phyloP scores from a whole-genome alignment of 2,888 invertebrate species.

The Sericinus montela region DNA sequence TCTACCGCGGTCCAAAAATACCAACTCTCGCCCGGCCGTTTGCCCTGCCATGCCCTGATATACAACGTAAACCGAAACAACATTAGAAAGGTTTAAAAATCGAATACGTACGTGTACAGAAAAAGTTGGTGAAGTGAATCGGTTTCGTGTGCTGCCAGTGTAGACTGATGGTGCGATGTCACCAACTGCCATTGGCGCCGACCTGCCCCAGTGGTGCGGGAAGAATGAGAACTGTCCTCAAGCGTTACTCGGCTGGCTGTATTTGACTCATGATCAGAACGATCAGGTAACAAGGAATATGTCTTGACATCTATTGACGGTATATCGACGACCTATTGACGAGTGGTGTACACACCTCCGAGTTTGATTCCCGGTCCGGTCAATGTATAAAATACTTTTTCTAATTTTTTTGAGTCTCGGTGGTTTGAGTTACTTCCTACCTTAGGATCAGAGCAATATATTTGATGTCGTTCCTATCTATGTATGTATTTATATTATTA shows the following conservation, averaged over 20 bases:
- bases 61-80: constrained; percentile 29
- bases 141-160: constrained; percentile 20
- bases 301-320: not conserved
- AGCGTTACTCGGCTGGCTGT: constrained; percentile 67
- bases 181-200: constrained; percentile 64
- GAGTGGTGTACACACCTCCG: too few relatives aligned
- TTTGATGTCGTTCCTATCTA: too few relatives aligned
- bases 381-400: too few relatives aligned
- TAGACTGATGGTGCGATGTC: constrained; percentile 59
- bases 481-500: too few relatives aligned
- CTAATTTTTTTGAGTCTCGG: too few relatives aligned
- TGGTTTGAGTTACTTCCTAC: too few relatives aligned
- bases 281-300: constrained; percentile 51
- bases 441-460: too few relatives aligned
- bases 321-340: too few relatives aligned
- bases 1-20: constrained; percentile 62
- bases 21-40: constrained; percentile 43
- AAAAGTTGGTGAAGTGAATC: constrained; percentile 3
- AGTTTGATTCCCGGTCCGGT: too few relatives aligned
- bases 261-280: constrained; percentile 64
- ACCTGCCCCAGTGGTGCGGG: constrained; percentile 68
- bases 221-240: constrained; percentile 60
- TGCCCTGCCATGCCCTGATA: constrained; percentile 42
- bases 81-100: not conserved
- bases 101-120: not conserved